Base-by-base conservation (phyloP, 2,797 vertebrate genomes). In the Aselliscus stoliczkanus region DNA sequence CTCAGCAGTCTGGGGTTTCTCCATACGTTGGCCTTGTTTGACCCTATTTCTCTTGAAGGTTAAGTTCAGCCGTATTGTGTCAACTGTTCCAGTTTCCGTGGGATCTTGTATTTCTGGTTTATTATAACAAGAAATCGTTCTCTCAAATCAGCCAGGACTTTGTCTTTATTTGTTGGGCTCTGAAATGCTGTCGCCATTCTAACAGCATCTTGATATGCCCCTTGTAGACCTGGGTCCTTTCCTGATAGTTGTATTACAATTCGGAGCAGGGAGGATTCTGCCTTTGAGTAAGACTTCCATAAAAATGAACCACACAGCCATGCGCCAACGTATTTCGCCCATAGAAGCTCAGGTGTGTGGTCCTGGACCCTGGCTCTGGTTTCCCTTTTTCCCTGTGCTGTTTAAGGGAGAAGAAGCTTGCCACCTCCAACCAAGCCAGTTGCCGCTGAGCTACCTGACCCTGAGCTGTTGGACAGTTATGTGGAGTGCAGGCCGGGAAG, bases 41-140 rank as follows among this genome's bases (percentile, higher is more conserved):
- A 47, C 42, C 72, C 50, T 47, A 11, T 4, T 47, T 91, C 13
- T 5, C 58, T 92, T 21, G 23, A 72, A 83, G 60, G n/a, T 93
- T 96, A 47, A 94, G 70, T 97, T 96, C 70, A 81, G 6, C 80
- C 50, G 4, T 96, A 65, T 76, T 90, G 87, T 94, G 94, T 97
- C 82, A 96, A 7, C 89, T 95, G 92, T 97, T 96, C 88, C 83
- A n/a, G 44, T 97, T 97, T 73, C 69, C 25, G 56, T 81, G 94
- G 90, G 94, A 94, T 98, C 97, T 96, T 96, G 95, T 97, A 34
- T 92, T 97, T 98, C 96, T 89, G 95, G 94, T 97, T 98, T 88
- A 94, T 96, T 97, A 96, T 96, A 97, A 97, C 95, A 97, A 97
- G 88, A 96, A 97, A 94, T 47, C 12, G 72, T 84, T 80, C 92